Evolutionary conservation across 2,797 vertebrate species (phyloP).

Genomic region (Furcifer pardalis): DNA sequence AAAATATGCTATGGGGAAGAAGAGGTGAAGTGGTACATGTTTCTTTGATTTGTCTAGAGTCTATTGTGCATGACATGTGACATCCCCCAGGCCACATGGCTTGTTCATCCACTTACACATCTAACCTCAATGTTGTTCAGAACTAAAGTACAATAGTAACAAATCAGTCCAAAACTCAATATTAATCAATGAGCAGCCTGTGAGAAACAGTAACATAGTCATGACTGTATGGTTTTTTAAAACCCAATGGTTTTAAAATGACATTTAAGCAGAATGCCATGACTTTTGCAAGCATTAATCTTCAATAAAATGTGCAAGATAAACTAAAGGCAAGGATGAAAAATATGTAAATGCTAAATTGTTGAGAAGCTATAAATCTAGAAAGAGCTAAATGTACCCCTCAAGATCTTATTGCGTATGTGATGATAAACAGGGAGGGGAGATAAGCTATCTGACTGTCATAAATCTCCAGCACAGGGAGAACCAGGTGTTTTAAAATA

Average conservation of each 20-base stretch:
- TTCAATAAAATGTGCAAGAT: background rate
- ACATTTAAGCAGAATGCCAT: background rate
- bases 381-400: background rate
- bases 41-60: too few relatives aligned
- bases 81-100: background rate
- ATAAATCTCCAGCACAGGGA: background rate
- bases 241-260: background rate
- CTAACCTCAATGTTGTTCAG: background rate
- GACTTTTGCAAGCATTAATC: background rate
- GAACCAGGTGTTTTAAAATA: background rate
- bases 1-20: background rate
- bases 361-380: background rate
- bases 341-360: background rate
- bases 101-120: background rate
- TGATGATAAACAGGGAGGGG: too few relatives aligned
- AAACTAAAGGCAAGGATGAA: background rate
- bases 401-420: background rate
- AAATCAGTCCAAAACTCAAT: background rate
- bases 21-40: background rate
- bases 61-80: background rate
- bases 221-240: background rate
- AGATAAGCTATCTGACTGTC: too few relatives aligned
- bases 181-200: background rate
- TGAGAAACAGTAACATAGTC: background rate
- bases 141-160: background rate